phyloP scores from a whole-genome alignment of 2,888 invertebrate species.

The Cephus runcator region DNA sequence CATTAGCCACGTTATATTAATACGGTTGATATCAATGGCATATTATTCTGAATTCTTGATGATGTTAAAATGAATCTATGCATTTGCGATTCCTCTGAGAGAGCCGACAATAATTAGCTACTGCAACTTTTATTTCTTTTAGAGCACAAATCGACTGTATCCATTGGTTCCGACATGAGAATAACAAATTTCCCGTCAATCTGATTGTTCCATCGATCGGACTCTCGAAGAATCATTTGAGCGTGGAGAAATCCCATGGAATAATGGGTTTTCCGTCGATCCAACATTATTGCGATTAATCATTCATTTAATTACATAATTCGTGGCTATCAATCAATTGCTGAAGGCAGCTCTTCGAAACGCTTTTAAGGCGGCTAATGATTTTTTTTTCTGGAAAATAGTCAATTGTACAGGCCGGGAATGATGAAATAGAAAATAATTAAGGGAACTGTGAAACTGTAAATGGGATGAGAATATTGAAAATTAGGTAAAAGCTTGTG shows the following conservation, averaged over 20 bases:
- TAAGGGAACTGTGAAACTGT: background rate
- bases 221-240: background rate
- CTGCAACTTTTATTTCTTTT: background rate
- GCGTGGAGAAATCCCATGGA: background rate
- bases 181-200: background rate
- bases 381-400: background rate
- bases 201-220: background rate
- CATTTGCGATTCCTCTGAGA: background rate
- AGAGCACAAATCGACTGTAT: background rate
- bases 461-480: background rate
- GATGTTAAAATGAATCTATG: background rate
- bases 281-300: background rate
- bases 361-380: background rate
- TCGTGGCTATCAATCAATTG: background rate
- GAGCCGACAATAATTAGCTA: background rate
- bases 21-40: background rate
- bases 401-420: background rate
- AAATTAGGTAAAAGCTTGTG: background rate
- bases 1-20: background rate
- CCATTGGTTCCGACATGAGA: background rate
- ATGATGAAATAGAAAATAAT: background rate
- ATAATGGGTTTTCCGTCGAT: background rate
- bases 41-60: background rate
- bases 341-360: background rate
- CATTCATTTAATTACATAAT: constrained; percentile 2